Evolutionary conservation across 1,140 invertebrate genomes (phyloP).

Genomic region (Drosophila insularis): DNA sequence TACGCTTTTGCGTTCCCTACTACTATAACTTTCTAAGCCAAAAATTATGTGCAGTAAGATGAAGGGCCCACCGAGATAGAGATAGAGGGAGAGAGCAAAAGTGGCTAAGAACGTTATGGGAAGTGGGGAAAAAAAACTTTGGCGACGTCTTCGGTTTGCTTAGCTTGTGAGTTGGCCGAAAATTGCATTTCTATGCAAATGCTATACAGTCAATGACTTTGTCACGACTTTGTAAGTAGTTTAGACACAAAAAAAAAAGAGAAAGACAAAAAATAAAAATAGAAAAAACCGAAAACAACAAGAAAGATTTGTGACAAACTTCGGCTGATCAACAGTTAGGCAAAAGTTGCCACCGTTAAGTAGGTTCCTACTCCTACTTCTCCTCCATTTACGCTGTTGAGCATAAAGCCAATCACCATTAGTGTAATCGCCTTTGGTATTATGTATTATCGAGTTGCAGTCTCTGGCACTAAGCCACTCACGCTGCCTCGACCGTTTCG

Average conservation of each 20-base stretch:
- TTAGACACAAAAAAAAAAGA: constrained; percentile 38
- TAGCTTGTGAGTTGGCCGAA: constrained; percentile 55
- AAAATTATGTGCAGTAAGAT: constrained; percentile 16
- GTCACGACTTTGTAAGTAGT: constrained; percentile 79
- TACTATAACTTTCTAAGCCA: constrained; percentile 70
- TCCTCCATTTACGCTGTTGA: not conserved
- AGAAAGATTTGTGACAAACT: constrained; percentile 55
- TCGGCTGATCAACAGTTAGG: constrained; percentile 74
- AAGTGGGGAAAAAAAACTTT: not conserved
- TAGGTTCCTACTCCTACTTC: constrained; percentile 27
- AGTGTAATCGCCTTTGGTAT: constrained; percentile 77
- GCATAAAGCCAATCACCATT: constrained; percentile 78
- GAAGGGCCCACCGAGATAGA: not conserved
- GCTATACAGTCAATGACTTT: constrained; percentile 77
- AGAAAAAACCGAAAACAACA: constrained; percentile 1
- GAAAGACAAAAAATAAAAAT: not conserved
- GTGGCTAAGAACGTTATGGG: not conserved
- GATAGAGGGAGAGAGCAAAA: not conserved
- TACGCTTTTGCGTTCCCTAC: not conserved
- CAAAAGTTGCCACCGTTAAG: constrained; percentile 66
- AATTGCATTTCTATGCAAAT: constrained; percentile 80
- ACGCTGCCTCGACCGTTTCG: not conserved
- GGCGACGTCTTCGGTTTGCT: constrained; percentile 33
- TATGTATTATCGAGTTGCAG: constrained; percentile 61
- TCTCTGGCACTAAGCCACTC: constrained; percentile 45